Evolutionary conservation across 2,797 vertebrate genomes (phyloP), one percentile per base, ranked within the genome.

Genomic region (Coranthus polyacanthus): DNA sequence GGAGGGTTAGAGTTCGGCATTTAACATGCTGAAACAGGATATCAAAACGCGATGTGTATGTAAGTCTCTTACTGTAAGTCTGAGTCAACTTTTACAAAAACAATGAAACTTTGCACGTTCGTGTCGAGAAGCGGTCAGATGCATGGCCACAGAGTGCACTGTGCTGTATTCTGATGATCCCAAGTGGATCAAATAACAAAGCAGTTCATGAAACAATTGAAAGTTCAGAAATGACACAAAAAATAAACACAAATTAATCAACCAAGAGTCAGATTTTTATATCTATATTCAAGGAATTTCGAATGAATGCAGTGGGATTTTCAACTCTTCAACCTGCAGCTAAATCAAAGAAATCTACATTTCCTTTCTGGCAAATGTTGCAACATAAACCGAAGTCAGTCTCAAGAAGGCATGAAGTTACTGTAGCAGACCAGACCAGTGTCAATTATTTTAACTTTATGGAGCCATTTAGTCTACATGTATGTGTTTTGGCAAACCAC

Each of bases 401-500:
- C n/a, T n/a, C n/a, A n/a, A n/a, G n/a, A n/a, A n/a, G n/a, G n/a
- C n/a, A n/a, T n/a, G n/a, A n/a, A n/a, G n/a, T n/a, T n/a, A 42
- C 41, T 49, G 34, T 52, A 54, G 12, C 0, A 0, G 8, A n/a
- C 6, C 2, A 17, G 38, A 75, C 55, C 36, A 12, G 11, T 55
- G 56, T 71, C 61, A 24, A 18, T 44, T 51, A 51, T 59, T 55
- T 12, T 55, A 41, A 64, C 39, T 68, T 18, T 71, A 47, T 71
- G 67, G 71, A 75, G 67, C 72, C 76, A 9, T 71, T 82, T 59
- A 47, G 77, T 81, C 62, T 79, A 18, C 72, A 64, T 22, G 16
- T 47, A 34, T 47, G 42, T 56, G 34, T 51, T 72, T 72, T 84
- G 75, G 82, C 62, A 34, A 38, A 24, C 10, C 3, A 26, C 5